A percentile compares a stretch with the other conserved stretches of the same genome.
Evolutionary conservation across 2,113 vertebrate species (phyloP).

Genomic region (Actenoides lindsayi): DNA sequence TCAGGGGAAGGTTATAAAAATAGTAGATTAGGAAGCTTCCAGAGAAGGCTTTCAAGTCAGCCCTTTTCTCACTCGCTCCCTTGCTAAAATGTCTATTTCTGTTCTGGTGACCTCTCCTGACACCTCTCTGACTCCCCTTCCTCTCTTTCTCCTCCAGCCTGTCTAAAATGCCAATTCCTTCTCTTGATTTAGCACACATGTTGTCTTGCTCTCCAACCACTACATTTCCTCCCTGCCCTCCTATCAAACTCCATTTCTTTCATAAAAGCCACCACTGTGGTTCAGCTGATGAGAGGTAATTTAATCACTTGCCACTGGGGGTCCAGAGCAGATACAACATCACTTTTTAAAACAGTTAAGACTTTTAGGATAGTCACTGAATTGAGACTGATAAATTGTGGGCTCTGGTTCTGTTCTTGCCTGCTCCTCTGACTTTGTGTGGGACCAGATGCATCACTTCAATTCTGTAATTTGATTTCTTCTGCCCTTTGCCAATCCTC

Average conservation of each 20-base stretch:
- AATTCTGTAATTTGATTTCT: neutral
- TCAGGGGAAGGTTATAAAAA: constrained; percentile 48
- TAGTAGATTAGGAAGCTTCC: constrained; percentile 27
- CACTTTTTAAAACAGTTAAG: neutral
- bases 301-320: rapidly evolving
- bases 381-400: neutral
- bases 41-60: neutral
- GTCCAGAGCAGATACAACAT: neutral
- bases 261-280: neutral
- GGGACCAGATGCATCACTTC: neutral
- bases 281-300: neutral
- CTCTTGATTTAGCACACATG: neutral
- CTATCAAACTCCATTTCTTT: neutral
- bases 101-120: neutral
- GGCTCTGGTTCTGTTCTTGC: neutral
- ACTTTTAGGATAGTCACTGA: neutral
- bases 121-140: neutral
- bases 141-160: neutral
- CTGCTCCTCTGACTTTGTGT: neutral
- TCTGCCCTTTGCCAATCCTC: neutral
- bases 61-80: neutral
- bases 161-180: neutral
- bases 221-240: neutral
- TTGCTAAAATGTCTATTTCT: neutral
- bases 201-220: neutral